Evolutionary conservation across 2,888 invertebrate genomes (phyloP).

Genomic region (Acleris sparsana): DNA sequence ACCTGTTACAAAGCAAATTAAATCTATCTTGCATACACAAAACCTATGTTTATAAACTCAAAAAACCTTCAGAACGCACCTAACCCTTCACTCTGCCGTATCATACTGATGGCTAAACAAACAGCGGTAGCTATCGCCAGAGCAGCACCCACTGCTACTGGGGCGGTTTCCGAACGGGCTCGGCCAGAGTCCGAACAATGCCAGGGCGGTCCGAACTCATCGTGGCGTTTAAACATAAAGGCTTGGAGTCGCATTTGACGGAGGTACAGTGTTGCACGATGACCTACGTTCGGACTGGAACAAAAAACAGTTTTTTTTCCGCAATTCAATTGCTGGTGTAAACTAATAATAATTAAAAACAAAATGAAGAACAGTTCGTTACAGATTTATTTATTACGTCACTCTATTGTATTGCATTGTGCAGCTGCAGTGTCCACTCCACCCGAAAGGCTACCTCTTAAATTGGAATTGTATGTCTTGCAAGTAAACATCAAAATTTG

Average conservation of each 20-base stretch:
- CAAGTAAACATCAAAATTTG: too few relatives aligned
- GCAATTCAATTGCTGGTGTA: too few relatives aligned
- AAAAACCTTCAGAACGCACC: conserved; percentile 46
- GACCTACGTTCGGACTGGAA: conserved; percentile 64
- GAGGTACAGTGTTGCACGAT: conserved; percentile 85
- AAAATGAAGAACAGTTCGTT: too few relatives aligned
- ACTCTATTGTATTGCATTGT: too few relatives aligned
- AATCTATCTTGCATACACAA: neutral
- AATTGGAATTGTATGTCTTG: too few relatives aligned
- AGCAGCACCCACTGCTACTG: conserved; percentile 89
- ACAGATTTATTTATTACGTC: too few relatives aligned
- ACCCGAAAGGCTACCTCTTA: too few relatives aligned
- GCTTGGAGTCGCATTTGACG: conserved; percentile 91
- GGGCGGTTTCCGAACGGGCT: conserved; percentile 91
- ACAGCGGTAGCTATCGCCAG: conserved; percentile 91
- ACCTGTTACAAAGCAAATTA: too few relatives aligned
- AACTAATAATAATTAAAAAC: too few relatives aligned
- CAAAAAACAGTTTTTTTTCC: too few relatives aligned
- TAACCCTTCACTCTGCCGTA: conserved; percentile 89
- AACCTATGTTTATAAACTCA: conserved; percentile 32
- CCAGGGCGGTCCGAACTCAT: conserved; percentile 87
- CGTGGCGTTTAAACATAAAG: conserved; percentile 93
- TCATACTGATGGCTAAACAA: conserved; percentile 93
- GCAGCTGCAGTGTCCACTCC: too few relatives aligned
- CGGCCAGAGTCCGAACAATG: conserved; percentile 82